Base-by-base conservation (phyloP, 1,140 invertebrate species). In the Ceratina australensis region DNA sequence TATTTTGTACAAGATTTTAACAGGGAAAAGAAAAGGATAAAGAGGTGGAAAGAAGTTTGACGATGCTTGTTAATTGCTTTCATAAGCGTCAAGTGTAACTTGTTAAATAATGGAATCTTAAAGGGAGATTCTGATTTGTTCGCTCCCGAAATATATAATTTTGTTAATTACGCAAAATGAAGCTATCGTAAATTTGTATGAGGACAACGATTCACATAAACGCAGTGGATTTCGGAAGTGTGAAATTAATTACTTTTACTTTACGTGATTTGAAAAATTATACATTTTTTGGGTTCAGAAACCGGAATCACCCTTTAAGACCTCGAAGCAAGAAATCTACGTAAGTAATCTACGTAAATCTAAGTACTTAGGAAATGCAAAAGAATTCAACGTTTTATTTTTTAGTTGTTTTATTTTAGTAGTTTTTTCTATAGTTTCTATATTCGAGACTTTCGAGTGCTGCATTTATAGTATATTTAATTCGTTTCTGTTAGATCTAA, bases 401-500 rank as follows among this genome's bases (percentile, higher is more conserved):
- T 28, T 42, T 47, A 47, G 24, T 33, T 73, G 63, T 56, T 61
- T 67, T 26, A 49, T 24, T 42, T 61, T n/a, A 16, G 20, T 50
- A 66, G 7, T 24, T 50, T 20, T 63, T 12, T 1, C 0, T 3
- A 60, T 59, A 24, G 28, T 22, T 60, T 74, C 56, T 47, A 33
- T 1, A 12, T 20, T 52, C 1, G 2, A 10, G 22, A 65, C 13
- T 74, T 80, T 50, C 54, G 5, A 59, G 65, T 66, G 28, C 20
- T 65, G 66, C 66, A 77, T 82, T 82, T 77, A 63, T 8, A 8
- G 54, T 56, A 65, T 65, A 33, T 65, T 42, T 78, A 47, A 20
- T 56, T 72, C 65, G 20, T 20, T 56, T 3, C 47, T 15, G 15
- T 42, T 61, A 60, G 56, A 61, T 68, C 1, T 60, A 76, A 61